A percentile compares a stretch with the other conserved stretches of the same genome.
Conservation (phyloP, 2,113 vertebrate species). For the Myotis lucifugus region DNA sequence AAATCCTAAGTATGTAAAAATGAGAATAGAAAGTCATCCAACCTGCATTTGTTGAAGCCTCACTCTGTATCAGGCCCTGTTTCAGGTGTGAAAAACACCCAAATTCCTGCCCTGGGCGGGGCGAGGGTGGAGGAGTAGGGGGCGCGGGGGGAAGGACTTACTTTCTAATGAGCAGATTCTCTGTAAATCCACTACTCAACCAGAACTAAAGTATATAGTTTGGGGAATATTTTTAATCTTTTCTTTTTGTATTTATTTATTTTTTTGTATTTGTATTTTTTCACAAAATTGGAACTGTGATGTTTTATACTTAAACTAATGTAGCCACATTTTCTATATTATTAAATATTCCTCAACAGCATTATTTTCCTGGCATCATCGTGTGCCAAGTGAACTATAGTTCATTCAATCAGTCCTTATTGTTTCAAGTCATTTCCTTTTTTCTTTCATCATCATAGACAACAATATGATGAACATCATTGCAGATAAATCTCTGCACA, state of each 20-base stretch:
- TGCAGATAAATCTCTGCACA: neutral
- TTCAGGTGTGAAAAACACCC: neutral
- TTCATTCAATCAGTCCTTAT: neutral
- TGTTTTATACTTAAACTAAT: neutral
- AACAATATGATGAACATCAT: neutral
- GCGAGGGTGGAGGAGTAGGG: no score
- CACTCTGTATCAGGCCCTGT: neutral
- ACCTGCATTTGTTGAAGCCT: neutral
- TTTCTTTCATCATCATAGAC: neutral
- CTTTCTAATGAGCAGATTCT: neutral
- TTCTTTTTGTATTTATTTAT: neutral
- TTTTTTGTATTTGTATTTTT: neutral
- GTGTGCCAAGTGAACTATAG: neutral
- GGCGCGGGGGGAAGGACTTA: neutral
- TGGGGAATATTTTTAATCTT: neutral
- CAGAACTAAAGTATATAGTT: neutral
- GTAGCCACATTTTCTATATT: neutral
- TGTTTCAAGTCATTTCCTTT: neutral
- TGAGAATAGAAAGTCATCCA: neutral
- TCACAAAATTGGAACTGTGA: neutral
- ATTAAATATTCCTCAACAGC: neutral
- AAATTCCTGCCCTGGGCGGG: neutral
- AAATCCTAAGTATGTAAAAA: neutral
- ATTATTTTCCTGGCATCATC: neutral
- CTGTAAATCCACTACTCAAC: neutral